These are phyloP conservation scores for Tricholaema leucomelas DNA, from an alignment of 2,113 vertebrate genomes.

Conservation along the genomic window DNA sequence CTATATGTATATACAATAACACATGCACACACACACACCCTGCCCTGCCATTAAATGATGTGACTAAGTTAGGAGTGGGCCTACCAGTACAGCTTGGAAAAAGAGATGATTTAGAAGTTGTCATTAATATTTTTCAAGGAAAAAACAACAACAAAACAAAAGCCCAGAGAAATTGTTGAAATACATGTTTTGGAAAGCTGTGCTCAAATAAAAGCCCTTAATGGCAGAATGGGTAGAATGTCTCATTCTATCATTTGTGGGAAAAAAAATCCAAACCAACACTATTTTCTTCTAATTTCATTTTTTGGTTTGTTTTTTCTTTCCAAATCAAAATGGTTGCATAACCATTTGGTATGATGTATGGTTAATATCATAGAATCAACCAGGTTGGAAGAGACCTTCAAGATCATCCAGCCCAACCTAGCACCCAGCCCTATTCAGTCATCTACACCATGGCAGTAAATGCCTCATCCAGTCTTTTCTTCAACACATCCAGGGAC, in stretches of 20 bases:
- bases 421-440: too few species aligned
- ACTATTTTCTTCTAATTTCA: neutral
- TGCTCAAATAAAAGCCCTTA: neutral
- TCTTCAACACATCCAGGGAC: too few species aligned
- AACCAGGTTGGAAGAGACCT: too few species aligned
- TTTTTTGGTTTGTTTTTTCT: neutral
- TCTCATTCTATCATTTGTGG: neutral
- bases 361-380: neutral
- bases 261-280: neutral
- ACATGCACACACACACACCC: slow-evolving; percentile 16
- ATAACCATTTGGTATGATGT: neutral
- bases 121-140: neutral
- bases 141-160: too few species aligned
- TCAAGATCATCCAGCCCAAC: too few species aligned
- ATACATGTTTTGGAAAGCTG: neutral
- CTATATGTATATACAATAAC: slow-evolving; percentile 47
- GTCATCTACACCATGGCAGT: too few species aligned
- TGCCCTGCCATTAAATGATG: neutral
- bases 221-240: neutral
- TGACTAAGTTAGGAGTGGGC: neutral
- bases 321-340: neutral
- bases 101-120: neutral
- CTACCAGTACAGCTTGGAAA: neutral
- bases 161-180: neutral
- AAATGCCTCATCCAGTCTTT: too few species aligned